Conservation (phyloP, 2,113 vertebrate species). For the Ophthalmolycus amberensis region DNA sequence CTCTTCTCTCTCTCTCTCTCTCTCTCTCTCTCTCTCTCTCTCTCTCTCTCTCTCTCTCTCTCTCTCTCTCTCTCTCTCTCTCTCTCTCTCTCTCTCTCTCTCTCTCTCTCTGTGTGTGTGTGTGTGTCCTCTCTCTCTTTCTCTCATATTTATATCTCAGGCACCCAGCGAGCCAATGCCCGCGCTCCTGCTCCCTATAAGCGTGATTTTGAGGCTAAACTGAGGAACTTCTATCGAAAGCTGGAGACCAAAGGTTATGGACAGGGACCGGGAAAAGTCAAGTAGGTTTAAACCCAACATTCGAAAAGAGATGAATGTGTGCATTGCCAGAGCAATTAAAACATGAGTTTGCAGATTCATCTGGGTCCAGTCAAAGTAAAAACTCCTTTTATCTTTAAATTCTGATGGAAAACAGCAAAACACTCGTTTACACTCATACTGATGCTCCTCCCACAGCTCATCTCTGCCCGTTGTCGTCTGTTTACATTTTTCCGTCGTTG, state of each 20-base stretch:
- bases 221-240: conserved; percentile 99
- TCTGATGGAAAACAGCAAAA: neutral
- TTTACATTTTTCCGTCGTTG: neutral
- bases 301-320: neutral
- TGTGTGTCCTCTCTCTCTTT: neutral
- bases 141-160: conserved; percentile 72
- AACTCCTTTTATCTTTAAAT: neutral
- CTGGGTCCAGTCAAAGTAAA: neutral
- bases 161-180: conserved; percentile 96
- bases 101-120: neutral
- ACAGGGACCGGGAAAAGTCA: conserved; percentile 98
- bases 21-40: neutral
- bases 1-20: neutral
- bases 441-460: neutral
- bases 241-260: conserved; percentile 98
- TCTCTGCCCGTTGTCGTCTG: neutral
- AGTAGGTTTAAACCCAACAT: conserved; percentile 81
- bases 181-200: conserved; percentile 98
- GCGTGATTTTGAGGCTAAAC: conserved; percentile 97
- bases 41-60: neutral
- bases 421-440: neutral
- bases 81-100: neutral
- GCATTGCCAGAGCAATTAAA: neutral
- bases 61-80: neutral
- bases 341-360: neutral